Percentiles rank a stretch among this genome's conserved stretches.
phyloP scores from a whole-genome alignment of 1,140 invertebrate genomes.

The Aphidius gifuensis region DNA sequence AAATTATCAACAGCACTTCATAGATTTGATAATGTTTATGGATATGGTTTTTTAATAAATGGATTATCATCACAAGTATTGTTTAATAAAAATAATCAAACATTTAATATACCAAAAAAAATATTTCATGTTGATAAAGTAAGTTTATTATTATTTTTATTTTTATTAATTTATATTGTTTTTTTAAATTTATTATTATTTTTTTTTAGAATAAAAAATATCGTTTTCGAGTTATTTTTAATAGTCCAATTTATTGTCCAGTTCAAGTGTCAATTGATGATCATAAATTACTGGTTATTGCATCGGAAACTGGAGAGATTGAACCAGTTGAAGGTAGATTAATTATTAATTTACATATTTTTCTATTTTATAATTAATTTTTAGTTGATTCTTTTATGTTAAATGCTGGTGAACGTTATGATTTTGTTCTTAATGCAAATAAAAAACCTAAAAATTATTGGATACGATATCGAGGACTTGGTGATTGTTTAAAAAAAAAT shows the following conservation, averaged over 20 bases:
- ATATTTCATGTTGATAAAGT: conserved; percentile 55
- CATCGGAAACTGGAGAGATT: conserved; percentile 56
- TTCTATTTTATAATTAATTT: neutral
- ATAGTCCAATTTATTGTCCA: conserved; percentile 45
- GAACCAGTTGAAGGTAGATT: conserved; percentile 46
- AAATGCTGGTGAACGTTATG: conserved; percentile 61
- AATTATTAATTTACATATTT: neutral
- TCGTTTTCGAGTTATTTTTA: conserved; percentile 53
- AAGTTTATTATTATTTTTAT: conserved; percentile 5
- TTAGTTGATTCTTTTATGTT: conserved; percentile 34
- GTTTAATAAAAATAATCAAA: conserved; percentile 33
- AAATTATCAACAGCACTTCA: conserved; percentile 24
- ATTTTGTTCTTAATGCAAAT: conserved; percentile 59
- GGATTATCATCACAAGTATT: conserved; percentile 21
- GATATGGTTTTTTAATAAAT: conserved; percentile 26
- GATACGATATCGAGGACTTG: conserved; percentile 53
- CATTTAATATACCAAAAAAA: conserved; percentile 54
- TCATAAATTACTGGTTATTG: conserved; percentile 54
- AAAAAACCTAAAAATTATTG: conserved; percentile 57
- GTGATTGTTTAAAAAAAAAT: conserved; percentile 46
- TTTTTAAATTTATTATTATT: neutral
- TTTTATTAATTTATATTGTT: neutral
- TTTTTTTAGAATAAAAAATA: conserved; percentile 47
- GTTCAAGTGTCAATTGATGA: conserved; percentile 56
- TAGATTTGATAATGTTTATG: conserved; percentile 16